phyloP scores from a whole-genome alignment of 1,140 invertebrate genomes.

The Neotoxoptera formosana region DNA sequence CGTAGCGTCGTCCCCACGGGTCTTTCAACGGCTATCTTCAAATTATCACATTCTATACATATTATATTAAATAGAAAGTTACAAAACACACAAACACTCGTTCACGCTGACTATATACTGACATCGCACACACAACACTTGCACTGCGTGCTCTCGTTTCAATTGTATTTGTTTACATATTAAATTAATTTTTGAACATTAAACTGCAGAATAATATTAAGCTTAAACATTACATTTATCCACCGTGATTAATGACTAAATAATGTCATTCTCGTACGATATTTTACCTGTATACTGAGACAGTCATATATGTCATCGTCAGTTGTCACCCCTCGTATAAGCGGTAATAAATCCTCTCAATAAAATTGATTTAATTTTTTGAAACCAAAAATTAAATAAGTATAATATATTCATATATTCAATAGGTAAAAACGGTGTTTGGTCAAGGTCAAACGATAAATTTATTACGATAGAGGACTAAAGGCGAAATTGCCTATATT shows the following conservation, averaged over 20 bases:
- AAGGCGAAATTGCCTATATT: neutral
- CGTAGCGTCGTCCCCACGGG: neutral
- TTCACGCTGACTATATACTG: neutral
- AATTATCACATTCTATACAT: neutral
- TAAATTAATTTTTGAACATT: neutral
- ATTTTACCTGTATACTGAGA: neutral
- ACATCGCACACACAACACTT: neutral
- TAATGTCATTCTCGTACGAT: neutral
- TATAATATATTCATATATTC: too few relatives aligned
- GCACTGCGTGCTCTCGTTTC: neutral
- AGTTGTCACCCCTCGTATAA: neutral
- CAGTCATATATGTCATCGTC: neutral
- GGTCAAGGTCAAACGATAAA: neutral
- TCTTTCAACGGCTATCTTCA: neutral
- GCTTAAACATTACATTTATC: neutral
- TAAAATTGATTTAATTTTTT: neutral
- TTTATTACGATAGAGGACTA: neutral
- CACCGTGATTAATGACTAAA: neutral
- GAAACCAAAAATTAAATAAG: neutral
- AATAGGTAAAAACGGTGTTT: neutral
- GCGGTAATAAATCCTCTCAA: neutral
- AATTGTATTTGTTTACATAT: neutral
- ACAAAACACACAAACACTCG: neutral
- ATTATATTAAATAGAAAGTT: slow-evolving; percentile 2
- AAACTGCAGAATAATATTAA: neutral